phyloP scores from a whole-genome alignment of 2,888 invertebrate genomes.

The Lasioglossum lativentre region DNA sequence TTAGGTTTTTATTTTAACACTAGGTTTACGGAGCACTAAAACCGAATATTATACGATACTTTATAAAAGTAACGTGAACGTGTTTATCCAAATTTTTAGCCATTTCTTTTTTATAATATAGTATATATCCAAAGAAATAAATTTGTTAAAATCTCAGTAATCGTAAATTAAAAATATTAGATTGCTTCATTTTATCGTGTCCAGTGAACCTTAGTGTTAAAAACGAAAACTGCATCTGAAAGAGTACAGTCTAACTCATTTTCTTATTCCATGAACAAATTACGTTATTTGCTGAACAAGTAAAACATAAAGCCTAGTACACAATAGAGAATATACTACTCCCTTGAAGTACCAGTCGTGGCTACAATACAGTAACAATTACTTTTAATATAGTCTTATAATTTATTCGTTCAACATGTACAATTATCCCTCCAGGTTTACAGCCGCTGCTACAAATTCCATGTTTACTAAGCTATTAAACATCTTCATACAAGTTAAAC shows the following conservation, averaged over 20 bases:
- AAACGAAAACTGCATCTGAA: not conserved
- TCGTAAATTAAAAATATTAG: too few relatives aligned
- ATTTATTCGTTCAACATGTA: constrained; percentile 29
- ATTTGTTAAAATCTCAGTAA: too few relatives aligned
- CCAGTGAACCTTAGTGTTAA: not conserved
- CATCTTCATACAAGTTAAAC: constrained; percentile 10
- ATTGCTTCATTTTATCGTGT: not conserved
- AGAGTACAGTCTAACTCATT: not conserved
- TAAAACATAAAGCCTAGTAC: constrained; percentile 36
- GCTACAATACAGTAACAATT: constrained; percentile 22
- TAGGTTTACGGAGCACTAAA: too few relatives aligned
- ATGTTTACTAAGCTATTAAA: constrained; percentile 1
- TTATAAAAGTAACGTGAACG: too few relatives aligned
- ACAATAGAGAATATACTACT: constrained; percentile 28
- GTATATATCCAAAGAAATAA: too few relatives aligned
- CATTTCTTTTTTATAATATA: too few relatives aligned
- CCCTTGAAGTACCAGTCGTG: constrained; percentile 27
- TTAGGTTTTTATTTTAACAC: not conserved
- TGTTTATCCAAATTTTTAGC: too few relatives aligned
- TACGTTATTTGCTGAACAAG: constrained; percentile 27
- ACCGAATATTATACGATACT: too few relatives aligned
- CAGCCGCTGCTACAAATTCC: not conserved
- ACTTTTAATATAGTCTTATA: constrained; percentile 37
- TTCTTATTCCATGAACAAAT: constrained; percentile 20
- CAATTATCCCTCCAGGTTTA: constrained; percentile 17